phyloP scores from a whole-genome alignment of 2,113 vertebrate species.

The Tachysurus vachellii region DNA sequence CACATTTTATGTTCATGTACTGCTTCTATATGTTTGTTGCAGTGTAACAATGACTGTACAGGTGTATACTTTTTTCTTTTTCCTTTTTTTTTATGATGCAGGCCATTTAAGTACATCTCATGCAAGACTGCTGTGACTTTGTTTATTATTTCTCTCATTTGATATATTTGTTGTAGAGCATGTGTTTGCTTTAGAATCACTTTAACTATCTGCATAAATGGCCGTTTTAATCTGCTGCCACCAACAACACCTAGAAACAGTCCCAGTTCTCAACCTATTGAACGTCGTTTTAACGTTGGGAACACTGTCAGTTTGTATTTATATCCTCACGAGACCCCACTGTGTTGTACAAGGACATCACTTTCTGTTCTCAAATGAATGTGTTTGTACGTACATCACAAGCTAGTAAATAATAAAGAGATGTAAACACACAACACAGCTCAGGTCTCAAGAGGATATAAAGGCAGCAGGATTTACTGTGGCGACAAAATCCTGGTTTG shows the following conservation, averaged over 20 bases:
- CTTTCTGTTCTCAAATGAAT: not conserved
- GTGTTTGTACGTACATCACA: not conserved
- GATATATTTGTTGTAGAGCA: not conserved
- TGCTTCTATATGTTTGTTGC: slow-evolving; percentile 4
- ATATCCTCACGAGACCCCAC: not conserved
- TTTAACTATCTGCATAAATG: not conserved
- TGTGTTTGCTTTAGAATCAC: slow-evolving; percentile 6
- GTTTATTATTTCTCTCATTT: slow-evolving; percentile 8
- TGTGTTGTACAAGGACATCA: not conserved
- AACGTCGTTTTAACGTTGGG: not conserved
- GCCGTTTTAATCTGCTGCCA: not conserved
- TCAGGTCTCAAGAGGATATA: not conserved
- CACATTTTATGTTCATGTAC: not conserved
- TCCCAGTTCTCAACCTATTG: slow-evolving; percentile 2
- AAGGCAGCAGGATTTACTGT: not conserved
- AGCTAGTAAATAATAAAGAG: not conserved
- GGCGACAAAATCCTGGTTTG: not conserved
- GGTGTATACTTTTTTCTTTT: not conserved
- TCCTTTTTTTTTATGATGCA: not conserved
- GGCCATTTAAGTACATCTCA: not conserved
- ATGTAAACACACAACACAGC: not conserved
- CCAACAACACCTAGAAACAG: not conserved
- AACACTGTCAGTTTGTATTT: not conserved
- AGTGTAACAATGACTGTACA: slow-evolving; percentile 13
- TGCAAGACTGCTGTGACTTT: slow-evolving; percentile 7